phyloP scores from a whole-genome alignment of 1,140 invertebrate genomes.

The Papilio polyxenes region DNA sequence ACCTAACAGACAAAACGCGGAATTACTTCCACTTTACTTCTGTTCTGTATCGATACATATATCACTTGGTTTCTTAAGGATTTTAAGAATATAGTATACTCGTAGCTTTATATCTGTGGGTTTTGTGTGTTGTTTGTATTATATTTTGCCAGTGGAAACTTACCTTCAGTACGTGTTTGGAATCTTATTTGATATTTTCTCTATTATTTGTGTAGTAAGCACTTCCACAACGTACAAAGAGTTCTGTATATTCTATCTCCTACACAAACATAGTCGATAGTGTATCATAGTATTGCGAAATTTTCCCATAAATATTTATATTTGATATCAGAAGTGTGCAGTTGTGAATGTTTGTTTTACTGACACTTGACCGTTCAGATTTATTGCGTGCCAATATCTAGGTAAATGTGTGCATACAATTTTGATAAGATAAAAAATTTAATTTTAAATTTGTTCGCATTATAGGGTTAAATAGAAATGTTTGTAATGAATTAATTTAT shows the following conservation, averaged over 20 bases:
- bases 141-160: no score
- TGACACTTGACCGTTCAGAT: constrained; percentile 19
- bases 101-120: no score
- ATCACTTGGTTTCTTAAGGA: no score
- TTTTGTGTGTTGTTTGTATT: no score
- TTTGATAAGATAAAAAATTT: constrained; percentile 17
- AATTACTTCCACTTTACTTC: no score
- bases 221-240: neutral
- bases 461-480: neutral
- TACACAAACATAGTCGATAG: neutral
- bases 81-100: no score
- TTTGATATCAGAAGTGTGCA: constrained; percentile 21
- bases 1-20: no score
- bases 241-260: neutral
- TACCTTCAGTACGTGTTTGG: no score
- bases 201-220: neutral
- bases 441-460: constrained; percentile 1
- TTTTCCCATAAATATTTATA: constrained; percentile 16
- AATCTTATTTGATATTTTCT: no score
- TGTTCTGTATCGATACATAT: no score
- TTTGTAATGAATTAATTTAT: no score
- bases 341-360: constrained; percentile 23
- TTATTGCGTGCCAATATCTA: constrained; percentile 14
- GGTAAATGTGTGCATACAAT: neutral
- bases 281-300: neutral